Base-by-base conservation (phyloP, 2,888 invertebrate species). In the Epistrophe grossulariae region DNA sequence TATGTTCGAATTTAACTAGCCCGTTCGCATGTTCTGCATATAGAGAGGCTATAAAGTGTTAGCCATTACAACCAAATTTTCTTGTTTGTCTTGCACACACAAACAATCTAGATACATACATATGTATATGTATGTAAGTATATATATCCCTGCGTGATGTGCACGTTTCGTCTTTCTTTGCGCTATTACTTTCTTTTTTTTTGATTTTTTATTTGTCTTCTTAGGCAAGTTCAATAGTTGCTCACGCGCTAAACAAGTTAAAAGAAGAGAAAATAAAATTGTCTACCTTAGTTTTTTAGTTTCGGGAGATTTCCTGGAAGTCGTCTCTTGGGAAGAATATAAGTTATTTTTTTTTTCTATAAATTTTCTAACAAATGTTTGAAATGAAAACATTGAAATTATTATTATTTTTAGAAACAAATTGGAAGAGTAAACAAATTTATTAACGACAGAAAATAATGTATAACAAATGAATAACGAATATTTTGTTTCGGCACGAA, bases 1-100 rank as follows among this genome's bases (percentile, higher is more conserved):
- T n/a, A 59, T 62, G 19, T 28, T 52, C 10, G 8, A 31, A 28
- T 77, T 35, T 45, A 35, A 55, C 77, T 70, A 50, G 38, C 40
- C 40, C 38, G 35, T 31, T 52, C 55, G 38, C 70, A 8, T 55
- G 19, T 24, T 40, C 13, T 15, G 35, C 40, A 19, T 66, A 15
- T 1, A 11, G 0, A 43, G 17, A 10, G 52, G 24, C 52, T 59
- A 31, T 73, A 45, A 66, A 59, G 43, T 64, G 24, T 64, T 48
- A 17, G 45, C 57, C 48, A 79, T 79, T 72, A 45, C 66, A 64
- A 66, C 48, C 15, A 59, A 70, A 68, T 60, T 74, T 74, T 80
- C 52, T 70, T 74, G 55, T 71, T 70, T 52, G 17, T 8, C 66
- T 66, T 43, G 31, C 50, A 68, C 50, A 68, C 66, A 68, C 50